These are phyloP conservation scores for Tupaia tana DNA, from an alignment of 2,113 vertebrate genomes.

Conservation along the genomic window DNA sequence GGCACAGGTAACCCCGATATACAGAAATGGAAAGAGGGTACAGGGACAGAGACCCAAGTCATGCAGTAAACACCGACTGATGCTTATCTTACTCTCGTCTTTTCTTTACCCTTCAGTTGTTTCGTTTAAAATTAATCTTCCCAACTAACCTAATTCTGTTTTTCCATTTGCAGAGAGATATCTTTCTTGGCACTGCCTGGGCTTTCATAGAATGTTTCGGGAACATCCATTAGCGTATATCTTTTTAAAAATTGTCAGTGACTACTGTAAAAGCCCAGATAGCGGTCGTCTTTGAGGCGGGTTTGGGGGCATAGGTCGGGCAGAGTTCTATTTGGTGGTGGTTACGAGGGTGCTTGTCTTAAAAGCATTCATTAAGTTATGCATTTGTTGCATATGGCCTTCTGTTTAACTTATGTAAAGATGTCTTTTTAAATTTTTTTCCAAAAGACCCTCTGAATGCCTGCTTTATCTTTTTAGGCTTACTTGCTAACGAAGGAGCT, in stretches of 20 bases:
- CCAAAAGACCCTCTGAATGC: not conserved
- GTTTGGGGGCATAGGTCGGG: not conserved
- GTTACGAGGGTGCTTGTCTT: not conserved
- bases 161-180: slow-evolving; percentile 17
- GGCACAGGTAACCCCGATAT: not conserved
- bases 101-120: not conserved
- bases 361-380: not conserved
- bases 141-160: slow-evolving; percentile 1
- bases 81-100: not conserved
- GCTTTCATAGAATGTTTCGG: slow-evolving; percentile 35
- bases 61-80: not conserved
- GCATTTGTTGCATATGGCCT: not conserved
- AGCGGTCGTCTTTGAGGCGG: not conserved
- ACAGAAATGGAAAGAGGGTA: not conserved
- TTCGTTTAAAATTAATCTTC: slow-evolving; percentile 32
- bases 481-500: not conserved
- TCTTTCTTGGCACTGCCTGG: not conserved
- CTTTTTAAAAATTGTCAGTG: slow-evolving; percentile 8
- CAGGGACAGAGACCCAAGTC: not conserved
- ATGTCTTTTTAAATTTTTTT: not conserved
- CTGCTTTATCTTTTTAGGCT: slow-evolving; percentile 33
- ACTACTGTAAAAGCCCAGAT: not conserved
- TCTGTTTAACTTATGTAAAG: slow-evolving; percentile 48
- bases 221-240: slow-evolving; percentile 27
- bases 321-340: slow-evolving; percentile 11